Conservation (phyloP, 2,888 invertebrate genomes). For the Drosophila dives region DNA sequence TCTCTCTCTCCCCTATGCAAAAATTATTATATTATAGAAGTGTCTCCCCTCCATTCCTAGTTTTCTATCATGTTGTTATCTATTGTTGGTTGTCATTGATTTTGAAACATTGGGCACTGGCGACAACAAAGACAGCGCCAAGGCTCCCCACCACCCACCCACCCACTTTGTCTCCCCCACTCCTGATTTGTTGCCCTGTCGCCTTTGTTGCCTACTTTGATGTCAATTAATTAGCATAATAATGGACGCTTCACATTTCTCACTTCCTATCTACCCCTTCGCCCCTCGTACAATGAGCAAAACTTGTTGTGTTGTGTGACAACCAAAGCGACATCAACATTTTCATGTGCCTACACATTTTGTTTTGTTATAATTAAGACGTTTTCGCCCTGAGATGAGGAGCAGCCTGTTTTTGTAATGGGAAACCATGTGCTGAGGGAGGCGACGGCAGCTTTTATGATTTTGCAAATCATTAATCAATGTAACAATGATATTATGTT, state of each 20-base stretch:
- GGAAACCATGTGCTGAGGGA: constrained; percentile 54
- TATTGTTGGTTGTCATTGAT: constrained; percentile 73
- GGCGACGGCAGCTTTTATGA: constrained; percentile 62
- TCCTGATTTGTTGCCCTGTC: not conserved
- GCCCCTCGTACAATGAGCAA: not conserved
- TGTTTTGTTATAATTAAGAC: constrained; percentile 77
- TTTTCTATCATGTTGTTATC: constrained; percentile 44
- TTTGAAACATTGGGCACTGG: constrained; percentile 57
- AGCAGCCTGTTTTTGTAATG: constrained; percentile 71
- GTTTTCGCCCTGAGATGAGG: constrained; percentile 57
- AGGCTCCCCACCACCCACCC: constrained; percentile 21
- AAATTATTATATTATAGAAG: constrained; percentile 37
- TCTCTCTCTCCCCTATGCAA: not conserved
- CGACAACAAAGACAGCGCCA: constrained; percentile 41
- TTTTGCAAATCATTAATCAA: constrained; percentile 81
- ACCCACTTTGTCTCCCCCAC: not conserved
- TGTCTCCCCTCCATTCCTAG: not conserved
- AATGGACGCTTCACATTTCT: constrained; percentile 78
- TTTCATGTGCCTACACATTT: constrained; percentile 65
- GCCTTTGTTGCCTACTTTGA: constrained; percentile 60
- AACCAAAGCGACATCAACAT: constrained; percentile 69
- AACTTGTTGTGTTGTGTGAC: constrained; percentile 41
- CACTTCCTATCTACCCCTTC: constrained; percentile 34
- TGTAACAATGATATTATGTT: constrained; percentile 79
- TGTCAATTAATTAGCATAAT: constrained; percentile 81